phyloP scores from a whole-genome alignment of 2,113 vertebrate genomes.

The Mirza zaza region DNA sequence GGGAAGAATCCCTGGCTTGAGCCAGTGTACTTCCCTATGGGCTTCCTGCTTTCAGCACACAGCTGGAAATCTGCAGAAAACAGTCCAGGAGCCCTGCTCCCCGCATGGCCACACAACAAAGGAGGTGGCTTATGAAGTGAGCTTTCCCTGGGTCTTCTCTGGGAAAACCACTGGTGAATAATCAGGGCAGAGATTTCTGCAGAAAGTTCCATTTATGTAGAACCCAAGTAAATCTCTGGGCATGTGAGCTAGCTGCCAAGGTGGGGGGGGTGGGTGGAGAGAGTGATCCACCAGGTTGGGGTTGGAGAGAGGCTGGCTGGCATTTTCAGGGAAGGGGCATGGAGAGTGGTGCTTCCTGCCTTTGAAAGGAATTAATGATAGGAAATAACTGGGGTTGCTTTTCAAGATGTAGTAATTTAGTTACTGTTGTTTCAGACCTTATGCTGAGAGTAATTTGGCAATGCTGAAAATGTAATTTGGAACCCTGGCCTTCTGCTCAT shows the following conservation, averaged over 20 bases:
- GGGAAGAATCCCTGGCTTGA: conserved; percentile 37
- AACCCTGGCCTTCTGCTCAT: not conserved
- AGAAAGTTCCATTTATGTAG: conserved; percentile 8
- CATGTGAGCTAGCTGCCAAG: not conserved
- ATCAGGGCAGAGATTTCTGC: conserved; percentile 15
- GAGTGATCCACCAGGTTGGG: not conserved
- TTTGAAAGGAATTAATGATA: conserved; percentile 53
- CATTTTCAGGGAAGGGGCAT: not conserved
- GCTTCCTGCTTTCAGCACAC: conserved; percentile 50
- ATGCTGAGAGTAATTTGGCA: not conserved
- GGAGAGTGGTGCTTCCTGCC: not conserved
- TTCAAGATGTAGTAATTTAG: conserved; percentile 47
- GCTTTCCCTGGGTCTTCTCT: not conserved
- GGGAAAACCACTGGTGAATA: conserved; percentile 23
- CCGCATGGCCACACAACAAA: not conserved
- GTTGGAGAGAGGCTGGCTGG: not conserved
- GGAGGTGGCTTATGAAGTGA: not conserved
- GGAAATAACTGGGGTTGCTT: conserved; percentile 45
- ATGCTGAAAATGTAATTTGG: conserved; percentile 22
- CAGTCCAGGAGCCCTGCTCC: not conserved
- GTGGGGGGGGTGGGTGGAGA: not conserved
- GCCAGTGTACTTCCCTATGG: conserved; percentile 16
- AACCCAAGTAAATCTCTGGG: not conserved
- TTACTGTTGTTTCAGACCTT: conserved; percentile 41
- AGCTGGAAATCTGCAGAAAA: not conserved